phyloP scores from a whole-genome alignment of 2,113 vertebrate species.

The Galemys pyrenaicus region DNA sequence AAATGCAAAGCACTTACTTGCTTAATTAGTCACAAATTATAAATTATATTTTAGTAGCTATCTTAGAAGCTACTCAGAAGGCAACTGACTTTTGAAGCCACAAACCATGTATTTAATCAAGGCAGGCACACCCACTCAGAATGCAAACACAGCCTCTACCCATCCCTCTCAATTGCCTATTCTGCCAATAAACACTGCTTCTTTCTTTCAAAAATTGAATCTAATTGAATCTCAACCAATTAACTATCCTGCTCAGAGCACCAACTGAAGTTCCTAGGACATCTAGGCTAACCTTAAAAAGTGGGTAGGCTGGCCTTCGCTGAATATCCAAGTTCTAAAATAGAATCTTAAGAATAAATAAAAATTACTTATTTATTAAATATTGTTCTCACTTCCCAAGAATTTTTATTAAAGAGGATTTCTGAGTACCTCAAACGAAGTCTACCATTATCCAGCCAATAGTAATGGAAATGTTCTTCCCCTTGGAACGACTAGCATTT shows the following conservation, averaged over 20 bases:
- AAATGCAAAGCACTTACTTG: constrained; percentile 34
- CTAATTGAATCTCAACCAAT: constrained; percentile 62
- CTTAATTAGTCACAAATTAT: constrained; percentile 30
- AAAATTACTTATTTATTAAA: background rate
- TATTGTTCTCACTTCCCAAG: background rate
- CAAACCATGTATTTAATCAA: constrained; percentile 65
- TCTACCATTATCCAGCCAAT: constrained; percentile 22
- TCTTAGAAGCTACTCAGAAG: constrained; percentile 61
- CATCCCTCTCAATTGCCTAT: constrained; percentile 58
- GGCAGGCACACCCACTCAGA: constrained; percentile 54
- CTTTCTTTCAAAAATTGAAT: constrained; percentile 68
- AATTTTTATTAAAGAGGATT: constrained; percentile 61
- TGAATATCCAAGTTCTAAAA: constrained; percentile 34
- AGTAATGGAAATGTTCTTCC: constrained; percentile 36
- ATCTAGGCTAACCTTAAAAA: constrained; percentile 32
- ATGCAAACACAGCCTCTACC: constrained; percentile 64
- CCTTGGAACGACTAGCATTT: constrained; percentile 14
- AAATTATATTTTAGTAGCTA: constrained; percentile 35
- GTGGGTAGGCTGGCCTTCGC: background rate
- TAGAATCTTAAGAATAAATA: constrained; percentile 16
- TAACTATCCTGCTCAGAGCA: constrained; percentile 49
- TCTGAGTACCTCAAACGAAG: constrained; percentile 43
- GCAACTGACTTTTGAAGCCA: constrained; percentile 57
- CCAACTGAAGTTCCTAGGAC: background rate
- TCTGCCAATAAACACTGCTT: constrained; percentile 75